Percentiles rank a stretch among this genome's conserved stretches.
These are phyloP conservation scores for Chalcosyrphus nemorum DNA, from an alignment of 2,888 invertebrate genomes.

Conservation along the genomic window DNA sequence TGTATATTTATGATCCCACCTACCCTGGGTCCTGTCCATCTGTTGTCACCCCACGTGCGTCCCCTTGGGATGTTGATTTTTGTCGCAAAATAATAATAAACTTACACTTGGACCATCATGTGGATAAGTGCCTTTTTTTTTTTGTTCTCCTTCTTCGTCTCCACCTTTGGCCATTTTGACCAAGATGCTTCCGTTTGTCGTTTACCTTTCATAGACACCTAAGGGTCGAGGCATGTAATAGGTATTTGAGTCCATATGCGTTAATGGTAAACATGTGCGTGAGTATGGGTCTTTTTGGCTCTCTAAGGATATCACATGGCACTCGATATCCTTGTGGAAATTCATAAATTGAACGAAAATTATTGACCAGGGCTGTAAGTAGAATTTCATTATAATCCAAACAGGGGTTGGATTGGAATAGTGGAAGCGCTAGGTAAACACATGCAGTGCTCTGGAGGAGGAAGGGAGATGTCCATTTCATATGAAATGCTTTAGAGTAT, in stretches of 20 bases:
- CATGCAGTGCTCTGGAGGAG: background rate
- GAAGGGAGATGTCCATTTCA: background rate
- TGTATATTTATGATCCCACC: conserved; percentile 36
- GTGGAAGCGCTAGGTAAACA: background rate
- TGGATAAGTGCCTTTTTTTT: conserved; percentile 67
- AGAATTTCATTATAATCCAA: conserved; percentile 59
- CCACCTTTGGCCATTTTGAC: conserved; percentile 59
- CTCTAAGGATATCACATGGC: conserved; percentile 37
- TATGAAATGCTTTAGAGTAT: too few species aligned
- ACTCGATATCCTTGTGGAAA: conserved; percentile 54
- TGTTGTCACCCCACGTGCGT: conserved; percentile 61
- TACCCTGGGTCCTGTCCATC: conserved; percentile 44
- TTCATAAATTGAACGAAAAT: conserved; percentile 70
- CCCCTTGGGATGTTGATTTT: conserved; percentile 72
- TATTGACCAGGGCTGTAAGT: conserved; percentile 43
- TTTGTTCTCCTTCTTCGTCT: conserved; percentile 9
- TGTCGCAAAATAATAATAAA: conserved; percentile 73
- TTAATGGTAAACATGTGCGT: conserved; percentile 59
- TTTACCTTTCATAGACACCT: conserved; percentile 70
- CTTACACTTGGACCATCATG: conserved; percentile 70
- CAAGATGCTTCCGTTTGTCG: conserved; percentile 61
- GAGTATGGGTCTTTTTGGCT: conserved; percentile 24
- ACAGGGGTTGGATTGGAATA: conserved; percentile 42
- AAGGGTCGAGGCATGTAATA: conserved; percentile 37
- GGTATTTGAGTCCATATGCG: conserved; percentile 25